phyloP scores from a whole-genome alignment of 2,113 vertebrate species.

The Speoplatyrhinus poulsoni region DNA sequence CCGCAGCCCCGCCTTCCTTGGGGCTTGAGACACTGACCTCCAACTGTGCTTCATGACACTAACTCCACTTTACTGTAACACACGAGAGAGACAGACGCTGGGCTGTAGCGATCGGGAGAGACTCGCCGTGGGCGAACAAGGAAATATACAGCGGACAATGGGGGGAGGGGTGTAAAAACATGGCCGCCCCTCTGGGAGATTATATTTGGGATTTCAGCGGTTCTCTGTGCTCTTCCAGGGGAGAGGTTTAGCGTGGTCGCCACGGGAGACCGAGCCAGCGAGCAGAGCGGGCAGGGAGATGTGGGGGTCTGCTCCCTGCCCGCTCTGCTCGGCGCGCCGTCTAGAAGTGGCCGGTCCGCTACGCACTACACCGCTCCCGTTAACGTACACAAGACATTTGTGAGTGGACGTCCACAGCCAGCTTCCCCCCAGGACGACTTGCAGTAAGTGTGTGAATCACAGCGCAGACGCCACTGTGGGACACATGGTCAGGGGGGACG shows the following conservation, averaged over 20 bases:
- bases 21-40: slow-evolving; percentile 51
- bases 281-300: slow-evolving; percentile 49
- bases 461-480: slow-evolving; percentile 11
- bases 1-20: neutral
- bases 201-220: slow-evolving; percentile 50
- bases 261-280: slow-evolving; percentile 27
- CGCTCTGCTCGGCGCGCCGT: slow-evolving; percentile 59
- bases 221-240: slow-evolving; percentile 20
- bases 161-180: slow-evolving; percentile 54
- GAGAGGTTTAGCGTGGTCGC: slow-evolving; percentile 31
- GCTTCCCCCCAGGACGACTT: slow-evolving; percentile 24
- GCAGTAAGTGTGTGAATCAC: slow-evolving; percentile 41
- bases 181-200: slow-evolving; percentile 54
- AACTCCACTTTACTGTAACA: slow-evolving; percentile 74
- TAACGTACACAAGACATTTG: slow-evolving; percentile 46
- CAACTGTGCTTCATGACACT: slow-evolving; percentile 71
- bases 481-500: slow-evolving; percentile 9
- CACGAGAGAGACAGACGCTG: slow-evolving; percentile 47
- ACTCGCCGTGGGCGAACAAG: slow-evolving; percentile 20
- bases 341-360: slow-evolving; percentile 62
- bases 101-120: slow-evolving; percentile 53
- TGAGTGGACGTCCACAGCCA: slow-evolving; percentile 45
- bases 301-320: slow-evolving; percentile 51
- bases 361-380: slow-evolving; percentile 35
- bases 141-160: slow-evolving; percentile 51